These are phyloP conservation scores for Monopterus albus DNA, from an alignment of 2,113 vertebrate species.

Conservation along the genomic window DNA sequence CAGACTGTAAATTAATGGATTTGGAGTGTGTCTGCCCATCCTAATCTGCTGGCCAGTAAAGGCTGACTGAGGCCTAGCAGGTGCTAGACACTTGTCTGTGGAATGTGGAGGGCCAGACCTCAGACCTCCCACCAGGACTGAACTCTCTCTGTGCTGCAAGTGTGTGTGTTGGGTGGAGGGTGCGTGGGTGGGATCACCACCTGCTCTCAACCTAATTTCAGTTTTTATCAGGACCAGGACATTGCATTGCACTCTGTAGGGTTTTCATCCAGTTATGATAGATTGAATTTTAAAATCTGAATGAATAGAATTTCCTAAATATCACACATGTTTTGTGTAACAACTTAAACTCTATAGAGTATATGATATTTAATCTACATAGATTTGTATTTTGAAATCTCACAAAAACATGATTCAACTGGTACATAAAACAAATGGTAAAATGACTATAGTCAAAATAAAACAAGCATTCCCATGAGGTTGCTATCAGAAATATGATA, in stretches of 20 bases:
- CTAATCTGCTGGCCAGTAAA: slow-evolving; percentile 72
- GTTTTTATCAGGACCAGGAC: slow-evolving; percentile 61
- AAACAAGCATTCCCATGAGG: too few relatives aligned
- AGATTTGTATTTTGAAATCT: too few relatives aligned
- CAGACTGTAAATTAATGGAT: slow-evolving; percentile 71
- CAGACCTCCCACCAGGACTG: slow-evolving; percentile 77
- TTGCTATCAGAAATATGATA: too few relatives aligned
- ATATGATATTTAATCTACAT: not conserved
- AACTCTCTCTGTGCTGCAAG: slow-evolving; percentile 55
- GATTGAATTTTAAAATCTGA: not conserved
- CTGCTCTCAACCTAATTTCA: slow-evolving; percentile 70
- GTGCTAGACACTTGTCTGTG: slow-evolving; percentile 80
- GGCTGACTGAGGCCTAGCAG: slow-evolving; percentile 74
- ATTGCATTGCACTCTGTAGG: slow-evolving; percentile 16
- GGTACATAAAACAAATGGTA: too few relatives aligned
- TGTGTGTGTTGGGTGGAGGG: slow-evolving; percentile 38
- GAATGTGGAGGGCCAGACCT: slow-evolving; percentile 78
- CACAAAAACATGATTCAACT: not conserved
- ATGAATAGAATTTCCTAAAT: not conserved
- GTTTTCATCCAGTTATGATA: slow-evolving; percentile 9
- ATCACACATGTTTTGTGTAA: not conserved
- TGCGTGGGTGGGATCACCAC: slow-evolving; percentile 70
- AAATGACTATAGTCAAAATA: too few relatives aligned
- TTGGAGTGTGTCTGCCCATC: slow-evolving; percentile 70
- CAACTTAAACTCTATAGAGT: too few relatives aligned